phyloP scores from a whole-genome alignment of 2,888 invertebrate genomes.

The Apodemia mormo region DNA sequence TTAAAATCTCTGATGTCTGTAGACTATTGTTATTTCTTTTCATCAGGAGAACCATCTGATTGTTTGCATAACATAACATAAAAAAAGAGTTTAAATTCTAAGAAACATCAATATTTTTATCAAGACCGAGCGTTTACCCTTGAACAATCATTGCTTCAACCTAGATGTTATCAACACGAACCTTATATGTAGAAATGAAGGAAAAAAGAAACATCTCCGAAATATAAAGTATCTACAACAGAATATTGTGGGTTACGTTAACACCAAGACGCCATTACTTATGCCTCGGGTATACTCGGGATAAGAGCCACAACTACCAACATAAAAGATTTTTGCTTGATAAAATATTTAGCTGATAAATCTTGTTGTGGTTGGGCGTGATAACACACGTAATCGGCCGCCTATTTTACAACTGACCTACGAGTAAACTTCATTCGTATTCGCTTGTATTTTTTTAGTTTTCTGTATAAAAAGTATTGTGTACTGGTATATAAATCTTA shows the following conservation, averaged over 20 bases:
- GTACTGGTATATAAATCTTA: no score
- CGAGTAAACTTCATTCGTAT: neutral
- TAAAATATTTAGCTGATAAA: conserved; percentile 18
- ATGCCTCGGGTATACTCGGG: conserved; percentile 4
- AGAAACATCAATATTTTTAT: no score
- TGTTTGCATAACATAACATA: no score
- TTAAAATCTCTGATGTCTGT: no score
- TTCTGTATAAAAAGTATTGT: neutral
- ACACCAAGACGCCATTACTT: conserved; percentile 8
- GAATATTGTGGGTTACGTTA: neutral
- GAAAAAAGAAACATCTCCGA: no score
- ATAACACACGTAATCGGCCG: conserved; percentile 12
- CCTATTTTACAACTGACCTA: conserved; percentile 10
- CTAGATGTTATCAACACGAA: no score
- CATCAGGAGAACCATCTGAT: no score
- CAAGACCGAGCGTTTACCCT: no score
- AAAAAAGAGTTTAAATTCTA: no score
- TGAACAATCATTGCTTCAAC: no score
- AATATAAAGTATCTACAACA: conserved; percentile 1
- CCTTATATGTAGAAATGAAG: no score
- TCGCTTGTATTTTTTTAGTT: neutral
- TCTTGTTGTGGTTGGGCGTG: neutral
- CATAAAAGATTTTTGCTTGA: conserved; percentile 14
- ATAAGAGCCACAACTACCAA: conserved; percentile 1
- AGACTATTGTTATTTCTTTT: no score